These are phyloP conservation scores for Heteronetta atricapilla DNA, from an alignment of 2,113 vertebrate genomes.

Conservation along the genomic window DNA sequence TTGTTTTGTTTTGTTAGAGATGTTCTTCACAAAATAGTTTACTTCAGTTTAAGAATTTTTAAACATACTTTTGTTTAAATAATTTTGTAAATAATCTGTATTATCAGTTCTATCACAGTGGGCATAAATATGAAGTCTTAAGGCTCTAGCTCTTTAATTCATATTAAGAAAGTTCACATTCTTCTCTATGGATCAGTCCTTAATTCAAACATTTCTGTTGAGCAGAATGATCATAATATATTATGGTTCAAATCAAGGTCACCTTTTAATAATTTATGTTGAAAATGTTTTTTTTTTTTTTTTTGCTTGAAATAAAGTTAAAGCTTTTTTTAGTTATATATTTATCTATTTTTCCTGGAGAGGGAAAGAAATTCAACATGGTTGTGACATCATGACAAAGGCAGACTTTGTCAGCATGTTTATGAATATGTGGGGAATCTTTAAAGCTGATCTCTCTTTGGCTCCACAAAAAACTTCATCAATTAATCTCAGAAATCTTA, in stretches of 20 bases:
- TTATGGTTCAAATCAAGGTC: background rate
- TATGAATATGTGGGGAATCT: too few relatives aligned
- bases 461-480: too few relatives aligned
- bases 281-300: too few relatives aligned
- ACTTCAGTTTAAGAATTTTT: background rate
- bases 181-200: background rate
- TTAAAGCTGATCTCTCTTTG: too few relatives aligned
- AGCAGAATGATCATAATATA: background rate
- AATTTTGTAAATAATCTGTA: background rate
- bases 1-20: background rate
- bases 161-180: background rate
- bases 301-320: background rate
- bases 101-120: background rate
- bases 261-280: background rate
- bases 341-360: background rate
- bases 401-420: too few relatives aligned
- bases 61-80: background rate
- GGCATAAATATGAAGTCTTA: background rate
- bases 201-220: background rate
- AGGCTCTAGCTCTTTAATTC: background rate
- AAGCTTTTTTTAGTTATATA: too few relatives aligned
- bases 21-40: background rate
- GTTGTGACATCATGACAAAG: background rate
- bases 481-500: too few relatives aligned
- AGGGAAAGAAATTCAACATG: background rate